A percentile compares a stretch with the other conserved stretches of the same genome.
phyloP scores from a whole-genome alignment of 2,113 vertebrate species.

The Bos javanicus region DNA sequence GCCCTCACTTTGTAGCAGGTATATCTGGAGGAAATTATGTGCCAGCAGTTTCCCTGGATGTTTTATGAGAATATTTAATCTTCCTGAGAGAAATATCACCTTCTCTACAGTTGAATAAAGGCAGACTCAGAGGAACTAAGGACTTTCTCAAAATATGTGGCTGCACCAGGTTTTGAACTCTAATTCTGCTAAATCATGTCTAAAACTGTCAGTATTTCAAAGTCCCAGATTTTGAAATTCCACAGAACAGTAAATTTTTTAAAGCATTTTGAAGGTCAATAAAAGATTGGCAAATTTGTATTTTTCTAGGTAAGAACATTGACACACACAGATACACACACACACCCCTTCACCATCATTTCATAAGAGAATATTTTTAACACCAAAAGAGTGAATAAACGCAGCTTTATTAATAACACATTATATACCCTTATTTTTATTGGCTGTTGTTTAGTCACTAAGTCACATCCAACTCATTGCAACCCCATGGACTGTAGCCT shows the following conservation, averaged over 20 bases:
- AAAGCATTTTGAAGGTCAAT: background rate
- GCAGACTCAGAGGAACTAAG: background rate
- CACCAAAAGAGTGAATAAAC: background rate
- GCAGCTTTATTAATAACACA: background rate
- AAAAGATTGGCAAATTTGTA: background rate
- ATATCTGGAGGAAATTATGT: background rate
- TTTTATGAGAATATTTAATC: background rate
- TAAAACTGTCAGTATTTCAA: background rate
- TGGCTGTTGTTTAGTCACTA: background rate
- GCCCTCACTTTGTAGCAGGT: background rate
- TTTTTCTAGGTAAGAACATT: background rate
- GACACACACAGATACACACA: background rate
- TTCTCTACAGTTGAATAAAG: background rate
- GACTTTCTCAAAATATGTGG: background rate
- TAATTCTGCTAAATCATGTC: background rate
- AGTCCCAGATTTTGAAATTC: background rate
- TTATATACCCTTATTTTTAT: background rate
- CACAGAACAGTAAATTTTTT: background rate
- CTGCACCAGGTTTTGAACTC: background rate
- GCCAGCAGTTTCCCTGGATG: background rate
- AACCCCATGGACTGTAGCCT: background rate
- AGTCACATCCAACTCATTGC: background rate
- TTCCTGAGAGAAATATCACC: background rate
- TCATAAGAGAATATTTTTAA: constrained; percentile 12
- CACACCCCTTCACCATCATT: background rate